phyloP scores from a whole-genome alignment of 1,140 invertebrate genomes.

The Reticulitermes speratus region DNA sequence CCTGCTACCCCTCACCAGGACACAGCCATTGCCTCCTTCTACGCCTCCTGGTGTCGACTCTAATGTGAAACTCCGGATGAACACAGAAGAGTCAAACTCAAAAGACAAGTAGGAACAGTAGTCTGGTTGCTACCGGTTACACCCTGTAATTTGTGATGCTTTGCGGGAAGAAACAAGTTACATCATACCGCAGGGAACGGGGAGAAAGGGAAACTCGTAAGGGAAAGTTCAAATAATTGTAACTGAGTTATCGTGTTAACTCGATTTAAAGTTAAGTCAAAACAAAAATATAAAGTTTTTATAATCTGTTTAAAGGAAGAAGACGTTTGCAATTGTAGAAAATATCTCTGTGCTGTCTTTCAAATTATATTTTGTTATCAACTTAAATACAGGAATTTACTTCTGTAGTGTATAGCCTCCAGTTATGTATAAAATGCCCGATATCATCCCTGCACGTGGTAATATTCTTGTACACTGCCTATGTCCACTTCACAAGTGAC shows the following conservation, averaged over 20 bases:
- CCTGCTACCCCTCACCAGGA: background rate
- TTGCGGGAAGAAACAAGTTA: background rate
- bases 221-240: background rate
- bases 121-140: background rate
- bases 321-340: too few relatives aligned
- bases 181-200: background rate
- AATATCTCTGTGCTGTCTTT: too few relatives aligned
- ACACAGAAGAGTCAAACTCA: background rate
- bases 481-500: too few relatives aligned
- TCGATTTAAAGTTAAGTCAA: background rate
- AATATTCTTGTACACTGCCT: too few relatives aligned
- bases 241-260: background rate
- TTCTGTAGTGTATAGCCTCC: too few relatives aligned
- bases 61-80: conserved; percentile 11
- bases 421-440: too few relatives aligned
- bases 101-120: background rate
- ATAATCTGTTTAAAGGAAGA: background rate
- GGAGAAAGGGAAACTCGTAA: background rate
- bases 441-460: too few relatives aligned
- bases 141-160: background rate
- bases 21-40: too few relatives aligned
- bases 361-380: too few relatives aligned
- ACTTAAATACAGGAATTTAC: too few relatives aligned
- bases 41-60: background rate
- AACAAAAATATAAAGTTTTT: background rate